Conservation (phyloP, 2,888 invertebrate species). For the Drosophila atripex region DNA sequence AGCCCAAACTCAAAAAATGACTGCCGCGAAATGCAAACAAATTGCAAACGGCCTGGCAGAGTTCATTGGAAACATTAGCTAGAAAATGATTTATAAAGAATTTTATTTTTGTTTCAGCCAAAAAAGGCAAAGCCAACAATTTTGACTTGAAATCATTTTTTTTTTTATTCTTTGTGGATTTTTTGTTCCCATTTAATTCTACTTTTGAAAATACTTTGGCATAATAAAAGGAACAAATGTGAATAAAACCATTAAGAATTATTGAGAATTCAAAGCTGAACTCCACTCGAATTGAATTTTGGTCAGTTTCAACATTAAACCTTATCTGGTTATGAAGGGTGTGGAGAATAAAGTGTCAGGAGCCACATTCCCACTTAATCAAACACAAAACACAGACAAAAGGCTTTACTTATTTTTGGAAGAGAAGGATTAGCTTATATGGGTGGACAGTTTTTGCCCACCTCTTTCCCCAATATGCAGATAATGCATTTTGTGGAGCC, state of each 20-base stretch:
- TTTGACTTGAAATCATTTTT: conserved; percentile 60
- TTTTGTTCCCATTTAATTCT: conserved; percentile 22
- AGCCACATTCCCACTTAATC: conserved; percentile 18
- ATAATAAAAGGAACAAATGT: conserved; percentile 49
- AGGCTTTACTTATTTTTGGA: conserved; percentile 17
- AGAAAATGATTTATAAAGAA: conserved; percentile 72
- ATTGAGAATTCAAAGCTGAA: conserved; percentile 29
- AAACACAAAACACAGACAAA: conserved; percentile 3
- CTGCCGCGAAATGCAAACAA: conserved; percentile 63
- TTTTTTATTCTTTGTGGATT: conserved; percentile 23
- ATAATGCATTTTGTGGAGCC: neutral
- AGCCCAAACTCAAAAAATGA: conserved; percentile 13
- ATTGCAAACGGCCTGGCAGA: conserved; percentile 61
- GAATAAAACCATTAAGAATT: conserved; percentile 67
- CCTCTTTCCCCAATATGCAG: neutral
- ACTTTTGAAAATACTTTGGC: conserved; percentile 50
- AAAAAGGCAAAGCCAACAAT: conserved; percentile 70
- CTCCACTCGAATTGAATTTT: conserved; percentile 28
- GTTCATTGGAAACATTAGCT: conserved; percentile 66
- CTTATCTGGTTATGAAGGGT: conserved; percentile 47
- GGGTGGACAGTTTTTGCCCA: neutral
- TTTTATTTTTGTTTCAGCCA: conserved; percentile 43
- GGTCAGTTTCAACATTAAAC: conserved; percentile 46
- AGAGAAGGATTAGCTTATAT: neutral
- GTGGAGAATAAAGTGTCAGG: conserved; percentile 38